Evolutionary conservation across 1,140 invertebrate species (phyloP), one percentile per base, ranked within the genome.

Genomic region (Brachionus asplanchnoidis): DNA sequence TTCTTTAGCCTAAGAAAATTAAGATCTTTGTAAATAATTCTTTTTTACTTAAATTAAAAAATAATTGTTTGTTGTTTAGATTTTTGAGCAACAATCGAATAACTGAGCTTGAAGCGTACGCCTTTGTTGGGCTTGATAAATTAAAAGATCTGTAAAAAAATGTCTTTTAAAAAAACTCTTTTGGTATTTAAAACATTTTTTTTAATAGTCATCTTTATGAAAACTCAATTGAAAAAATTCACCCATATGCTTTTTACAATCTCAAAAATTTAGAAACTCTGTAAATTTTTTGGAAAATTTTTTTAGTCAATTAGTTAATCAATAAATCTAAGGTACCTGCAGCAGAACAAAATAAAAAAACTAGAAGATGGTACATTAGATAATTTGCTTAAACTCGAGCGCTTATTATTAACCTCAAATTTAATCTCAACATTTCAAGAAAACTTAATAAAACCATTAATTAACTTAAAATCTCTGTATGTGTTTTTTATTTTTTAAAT

Each of bases 41-140:
- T 50, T 50, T 50, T 23, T 12, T 26, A 46, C 6, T 50, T 17
- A 50, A 50, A 36, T 36, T 36, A 36, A 7, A 36, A 36, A 36
- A 77, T 4, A 77, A 23, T 50, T 12, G 4, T n/a, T 50, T 77
- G 0, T 28, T 26, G 11, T 50, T 26, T 0, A 77, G 73, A 32
- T 77, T 36, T 77, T 26, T 77, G 26, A 77, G 50, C 26, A 77
- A 77, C 26, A 77, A 77, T 50, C 73, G 73, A 36, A 20, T 77
- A 26, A 77, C 3, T 26, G 20, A 44, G 26, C 26, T 77, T 11
- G 73, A 77, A 32, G 44, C 42, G 4, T 50, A 77, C 9, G 17
- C 40, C 2, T 77, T 77, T 53, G 11, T 36, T 77, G 73, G 73
- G 23, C 44, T 77, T 20, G 73, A 77, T 5, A 12, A 77, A 77